These are phyloP conservation scores for Sciurus vulgaris DNA, from an alignment of 2,797 vertebrate genomes.

Conservation along the genomic window DNA sequence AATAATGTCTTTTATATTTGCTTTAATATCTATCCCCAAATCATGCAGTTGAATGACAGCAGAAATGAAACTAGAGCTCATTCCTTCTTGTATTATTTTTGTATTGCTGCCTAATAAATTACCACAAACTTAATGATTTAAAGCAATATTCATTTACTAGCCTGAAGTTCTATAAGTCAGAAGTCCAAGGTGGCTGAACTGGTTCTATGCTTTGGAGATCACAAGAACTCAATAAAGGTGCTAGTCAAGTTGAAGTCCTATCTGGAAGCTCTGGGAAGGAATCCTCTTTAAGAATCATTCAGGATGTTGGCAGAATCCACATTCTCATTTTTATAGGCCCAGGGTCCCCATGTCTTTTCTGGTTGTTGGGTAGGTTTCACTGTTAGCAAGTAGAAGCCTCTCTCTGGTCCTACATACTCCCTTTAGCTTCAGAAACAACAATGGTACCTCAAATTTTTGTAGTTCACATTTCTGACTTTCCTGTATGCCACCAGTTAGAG, in stretches of 20 bases:
- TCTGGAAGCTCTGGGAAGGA: not conserved
- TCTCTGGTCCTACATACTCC: not conserved
- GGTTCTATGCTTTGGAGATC: not conserved
- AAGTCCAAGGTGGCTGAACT: not conserved
- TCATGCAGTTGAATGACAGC: not conserved
- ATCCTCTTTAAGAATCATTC: not conserved
- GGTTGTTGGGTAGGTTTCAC: not conserved
- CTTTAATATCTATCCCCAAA: not conserved
- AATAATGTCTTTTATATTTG: not conserved
- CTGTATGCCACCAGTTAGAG: not conserved
- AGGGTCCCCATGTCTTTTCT: not conserved
- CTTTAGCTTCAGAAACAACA: not conserved
- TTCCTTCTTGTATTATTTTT: not conserved
- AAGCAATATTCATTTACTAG: not conserved
- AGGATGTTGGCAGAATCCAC: not conserved
- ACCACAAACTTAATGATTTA: not conserved
- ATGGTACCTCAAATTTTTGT: not conserved
- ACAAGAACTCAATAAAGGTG: not conserved
- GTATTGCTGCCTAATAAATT: not conserved
- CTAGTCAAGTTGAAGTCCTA: not conserved
- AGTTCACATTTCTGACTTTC: not conserved
- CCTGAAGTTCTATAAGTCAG: not conserved
- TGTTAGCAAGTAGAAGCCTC: not conserved
- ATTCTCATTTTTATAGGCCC: not conserved
- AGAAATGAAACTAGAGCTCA: not conserved